These are phyloP conservation scores for Buceros bicornis DNA, from an alignment of 2,797 vertebrate species.

Conservation along the genomic window DNA sequence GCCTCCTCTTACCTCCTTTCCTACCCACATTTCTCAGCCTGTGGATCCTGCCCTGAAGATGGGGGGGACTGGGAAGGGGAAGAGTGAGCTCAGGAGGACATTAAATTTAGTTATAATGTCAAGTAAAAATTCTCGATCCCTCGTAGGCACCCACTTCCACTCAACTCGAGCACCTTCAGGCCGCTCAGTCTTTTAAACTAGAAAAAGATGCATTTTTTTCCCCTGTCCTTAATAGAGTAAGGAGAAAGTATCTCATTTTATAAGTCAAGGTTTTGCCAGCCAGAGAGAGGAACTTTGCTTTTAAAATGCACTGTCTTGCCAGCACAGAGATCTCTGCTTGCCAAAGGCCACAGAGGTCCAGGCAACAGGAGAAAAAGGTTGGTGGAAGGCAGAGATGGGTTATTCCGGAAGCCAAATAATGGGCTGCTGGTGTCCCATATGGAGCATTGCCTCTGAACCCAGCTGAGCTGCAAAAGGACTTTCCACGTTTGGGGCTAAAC, in stretches of 20 bases:
- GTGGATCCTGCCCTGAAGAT: not conserved
- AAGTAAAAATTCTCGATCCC: not conserved
- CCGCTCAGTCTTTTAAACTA: not conserved
- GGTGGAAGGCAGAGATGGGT: not conserved
- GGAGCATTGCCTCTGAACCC: not conserved
- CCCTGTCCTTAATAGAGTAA: not conserved
- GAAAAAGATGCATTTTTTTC: not conserved
- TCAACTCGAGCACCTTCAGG: rapidly evolving
- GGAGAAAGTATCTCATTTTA: not conserved
- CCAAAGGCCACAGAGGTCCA: not conserved
- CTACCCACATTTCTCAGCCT: not conserved
- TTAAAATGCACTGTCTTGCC: not conserved
- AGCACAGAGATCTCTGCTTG: not conserved
- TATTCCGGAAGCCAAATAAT: not conserved
- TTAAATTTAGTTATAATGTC: not conserved
- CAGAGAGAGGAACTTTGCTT: not conserved
- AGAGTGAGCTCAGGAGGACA: not conserved
- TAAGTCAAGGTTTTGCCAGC: not conserved
- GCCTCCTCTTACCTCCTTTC: not conserved
- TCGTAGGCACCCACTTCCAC: not conserved
- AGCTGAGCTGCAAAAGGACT: not conserved
- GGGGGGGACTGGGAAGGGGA: not conserved
- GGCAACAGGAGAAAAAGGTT: not conserved
- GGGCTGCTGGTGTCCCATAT: rapidly evolving
- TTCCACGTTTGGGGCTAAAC: not conserved